A percentile compares a stretch with the other conserved stretches of the same genome.
phyloP scores from a whole-genome alignment of 2,888 invertebrate species.

The Lutraria lutraria region DNA sequence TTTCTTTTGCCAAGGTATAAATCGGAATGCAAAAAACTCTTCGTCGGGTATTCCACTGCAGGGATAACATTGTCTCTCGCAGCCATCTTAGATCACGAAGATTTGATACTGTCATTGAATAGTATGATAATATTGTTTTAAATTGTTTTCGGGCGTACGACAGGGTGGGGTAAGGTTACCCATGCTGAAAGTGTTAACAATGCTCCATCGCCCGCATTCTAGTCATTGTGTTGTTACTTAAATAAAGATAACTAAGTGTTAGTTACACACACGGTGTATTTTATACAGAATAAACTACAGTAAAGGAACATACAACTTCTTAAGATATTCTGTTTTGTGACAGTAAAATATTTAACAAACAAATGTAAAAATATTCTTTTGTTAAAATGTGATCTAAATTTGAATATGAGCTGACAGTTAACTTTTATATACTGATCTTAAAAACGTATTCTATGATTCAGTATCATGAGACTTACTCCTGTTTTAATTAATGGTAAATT shows the following conservation, averaged over 20 bases:
- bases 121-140: background rate
- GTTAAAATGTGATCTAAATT: too few species aligned
- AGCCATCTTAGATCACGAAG: background rate
- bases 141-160: background rate
- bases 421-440: too few species aligned
- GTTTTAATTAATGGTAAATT: background rate
- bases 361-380: too few species aligned
- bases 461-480: background rate
- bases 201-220: background rate
- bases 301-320: too few species aligned
- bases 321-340: too few species aligned
- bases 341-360: too few species aligned
- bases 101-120: background rate
- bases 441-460: too few species aligned
- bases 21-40: background rate
- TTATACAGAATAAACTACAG: too few species aligned
- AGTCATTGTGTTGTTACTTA: too few species aligned
- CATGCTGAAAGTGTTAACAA: conserved; percentile 5
- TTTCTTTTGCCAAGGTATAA: background rate
- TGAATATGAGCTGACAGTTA: too few species aligned
- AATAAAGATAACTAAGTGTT: too few species aligned
- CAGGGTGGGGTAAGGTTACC: background rate
- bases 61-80: background rate
- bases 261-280: too few species aligned
- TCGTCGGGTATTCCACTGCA: background rate